Conservation (phyloP, 35 echinoderm and acorn worm genomes). For the Amphiura filiformis region DNA sequence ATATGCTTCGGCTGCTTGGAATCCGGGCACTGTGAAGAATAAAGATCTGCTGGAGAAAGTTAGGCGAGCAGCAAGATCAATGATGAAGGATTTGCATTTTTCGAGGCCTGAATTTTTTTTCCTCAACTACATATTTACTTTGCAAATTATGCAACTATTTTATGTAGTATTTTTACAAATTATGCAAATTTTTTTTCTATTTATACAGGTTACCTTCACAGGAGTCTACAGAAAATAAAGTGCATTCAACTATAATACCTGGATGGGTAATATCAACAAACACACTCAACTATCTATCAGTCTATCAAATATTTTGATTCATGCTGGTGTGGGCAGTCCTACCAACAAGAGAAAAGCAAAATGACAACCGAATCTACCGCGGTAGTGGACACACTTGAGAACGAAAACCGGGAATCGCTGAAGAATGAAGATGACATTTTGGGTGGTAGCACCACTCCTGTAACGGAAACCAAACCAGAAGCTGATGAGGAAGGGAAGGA, state of each 20-base stretch:
- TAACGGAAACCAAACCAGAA: not conserved
- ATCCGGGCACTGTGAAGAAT: too few relatives aligned
- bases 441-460: not conserved
- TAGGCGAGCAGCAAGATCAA: too few relatives aligned
- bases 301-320: not conserved
- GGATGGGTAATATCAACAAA: too few relatives aligned
- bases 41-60: too few relatives aligned
- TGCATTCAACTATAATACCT: too few relatives aligned
- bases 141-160: too few relatives aligned
- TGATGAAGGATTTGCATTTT: too few relatives aligned
- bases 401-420: not conserved
- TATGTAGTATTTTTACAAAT: not conserved
- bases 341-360: not conserved
- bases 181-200: not conserved
- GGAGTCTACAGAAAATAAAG: too few relatives aligned
- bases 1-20: too few relatives aligned
- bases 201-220: not conserved
- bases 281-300: not conserved
- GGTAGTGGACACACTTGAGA: not conserved
- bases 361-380: conserved; percentile 6
- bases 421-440: not conserved
- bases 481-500: conserved; percentile 6
- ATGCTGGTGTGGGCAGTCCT: not conserved
- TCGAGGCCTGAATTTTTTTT: too few relatives aligned
- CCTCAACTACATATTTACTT: too few relatives aligned